Base-by-base conservation (phyloP, 92 coral and sea anemone species). In the Epizoanthus ramosus region DNA sequence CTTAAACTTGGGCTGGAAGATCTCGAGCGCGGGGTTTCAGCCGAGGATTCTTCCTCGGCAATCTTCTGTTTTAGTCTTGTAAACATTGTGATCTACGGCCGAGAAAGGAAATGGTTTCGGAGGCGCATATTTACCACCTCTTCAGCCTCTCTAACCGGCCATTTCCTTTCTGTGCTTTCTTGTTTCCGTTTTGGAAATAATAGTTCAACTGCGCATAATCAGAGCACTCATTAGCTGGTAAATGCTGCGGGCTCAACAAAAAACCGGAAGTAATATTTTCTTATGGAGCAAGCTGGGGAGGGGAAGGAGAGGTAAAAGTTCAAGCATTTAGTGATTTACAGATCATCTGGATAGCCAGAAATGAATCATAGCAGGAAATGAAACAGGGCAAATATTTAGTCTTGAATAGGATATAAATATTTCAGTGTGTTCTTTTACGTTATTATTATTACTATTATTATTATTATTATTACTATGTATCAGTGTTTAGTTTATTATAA, bases 61-160 rank as follows among this genome's bases (percentile, higher is more conserved):
- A 97, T 92, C 86, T 94, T 97, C 87, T 97, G 97, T 87, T 97
- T 97, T 74, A 97, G 92, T 81, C 94, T 94, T 37, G 97, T 92
- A 88, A 97, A 97, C 99, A 97, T 97, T 79, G 53, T 59, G 25
- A 33, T 23, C 37, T 22, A 82, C 47, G 81, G 67, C 63, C 47
- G 60, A 2, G 52, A 57, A 47, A 79, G 61, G 73, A 85, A 22
- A 85, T 23, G 6, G 63, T 14, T 28, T 31, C 8, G 5, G 58
- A 57, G 53, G 57, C 37, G 16, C 82, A 77, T 61, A 33, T 64
- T 64, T 64, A 58, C n/a, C 18, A 56, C 24, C 33, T 57, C 71
- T 23, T 35, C 41, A 4, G 43, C 47, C 71, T 59, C 81, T 77
- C 58, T 14, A 39, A 77, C 71, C 71, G 82, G 82, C 82, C 82